Conservation (phyloP, 1,140 invertebrate species). For the Dinoponera quadriceps region DNA sequence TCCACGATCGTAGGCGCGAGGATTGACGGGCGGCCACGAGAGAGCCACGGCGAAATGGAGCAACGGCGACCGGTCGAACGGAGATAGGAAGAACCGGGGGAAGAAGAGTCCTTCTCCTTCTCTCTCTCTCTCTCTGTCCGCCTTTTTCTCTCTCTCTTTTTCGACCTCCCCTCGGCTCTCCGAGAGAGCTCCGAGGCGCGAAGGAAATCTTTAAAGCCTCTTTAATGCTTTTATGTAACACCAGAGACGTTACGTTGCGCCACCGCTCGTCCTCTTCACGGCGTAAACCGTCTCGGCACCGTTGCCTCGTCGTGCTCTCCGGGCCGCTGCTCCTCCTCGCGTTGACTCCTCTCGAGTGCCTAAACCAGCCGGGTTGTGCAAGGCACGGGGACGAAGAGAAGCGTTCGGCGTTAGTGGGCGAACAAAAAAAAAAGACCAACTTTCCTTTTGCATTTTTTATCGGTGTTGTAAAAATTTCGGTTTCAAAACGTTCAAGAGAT, state of each 20-base stretch:
- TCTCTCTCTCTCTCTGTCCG: background rate
- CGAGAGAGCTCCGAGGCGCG: slow-evolving; percentile 35
- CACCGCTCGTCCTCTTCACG: slow-evolving; percentile 72
- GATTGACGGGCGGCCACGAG: background rate
- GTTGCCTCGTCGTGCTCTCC: slow-evolving; percentile 60
- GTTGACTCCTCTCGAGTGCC: slow-evolving; percentile 63
- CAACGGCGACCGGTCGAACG: slow-evolving; percentile 23
- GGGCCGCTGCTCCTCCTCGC: slow-evolving; percentile 43
- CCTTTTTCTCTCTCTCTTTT: background rate
- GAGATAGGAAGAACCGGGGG: background rate
- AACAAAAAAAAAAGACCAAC: too few relatives aligned
- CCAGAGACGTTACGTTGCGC: slow-evolving; percentile 66
- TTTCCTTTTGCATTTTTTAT: too few relatives aligned
- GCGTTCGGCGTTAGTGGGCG: slow-evolving; percentile 1
- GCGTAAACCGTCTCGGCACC: slow-evolving; percentile 61
- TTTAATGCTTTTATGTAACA: slow-evolving; percentile 74
- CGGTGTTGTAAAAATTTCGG: too few relatives aligned
- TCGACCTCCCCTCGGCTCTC: background rate
- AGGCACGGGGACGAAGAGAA: slow-evolving; percentile 19
- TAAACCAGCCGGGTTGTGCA: slow-evolving; percentile 58
- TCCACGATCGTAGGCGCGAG: background rate
- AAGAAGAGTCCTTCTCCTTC: slow-evolving; percentile 31
- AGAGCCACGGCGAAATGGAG: slow-evolving; percentile 8
- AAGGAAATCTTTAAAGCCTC: slow-evolving; percentile 73
- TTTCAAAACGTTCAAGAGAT: too few relatives aligned